Conservation (phyloP, 2,888 invertebrate species). For the Ecdyonurus torrentis region DNA sequence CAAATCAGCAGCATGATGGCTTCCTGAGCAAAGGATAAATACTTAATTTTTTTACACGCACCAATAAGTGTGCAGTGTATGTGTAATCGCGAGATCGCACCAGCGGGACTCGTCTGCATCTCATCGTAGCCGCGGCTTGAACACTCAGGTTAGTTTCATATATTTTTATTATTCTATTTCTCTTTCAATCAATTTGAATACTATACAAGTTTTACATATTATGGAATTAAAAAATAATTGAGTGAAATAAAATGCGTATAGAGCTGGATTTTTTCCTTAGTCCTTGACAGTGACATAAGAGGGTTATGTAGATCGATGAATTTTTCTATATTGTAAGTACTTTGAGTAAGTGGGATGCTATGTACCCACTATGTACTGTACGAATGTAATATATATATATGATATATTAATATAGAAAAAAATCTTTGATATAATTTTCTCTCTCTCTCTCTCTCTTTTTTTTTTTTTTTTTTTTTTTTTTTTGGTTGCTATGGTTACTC, state of each 20-base stretch:
- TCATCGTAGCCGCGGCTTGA: not conserved
- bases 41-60: not conserved
- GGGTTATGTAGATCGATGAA: not conserved
- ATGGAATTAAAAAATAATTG: too few species aligned
- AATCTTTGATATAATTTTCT: too few species aligned
- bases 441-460: too few species aligned
- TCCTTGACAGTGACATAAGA: not conserved
- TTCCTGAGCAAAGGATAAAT: not conserved
- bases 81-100: too few species aligned
- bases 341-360: too few species aligned
- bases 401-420: too few species aligned
- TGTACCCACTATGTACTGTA: too few species aligned
- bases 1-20: not conserved
- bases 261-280: not conserved
- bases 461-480: not conserved
- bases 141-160: not conserved
- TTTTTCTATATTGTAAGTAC: not conserved
- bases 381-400: too few species aligned
- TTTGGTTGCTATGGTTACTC: not conserved
- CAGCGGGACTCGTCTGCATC: not conserved
- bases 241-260: too few species aligned
- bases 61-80: not conserved
- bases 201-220: too few species aligned
- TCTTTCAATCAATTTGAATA: too few species aligned
- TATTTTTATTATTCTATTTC: too few species aligned